Evolutionary conservation across 2,797 vertebrate genomes (phyloP).

Genomic region (Rhinophrynus dorsalis): DNA sequence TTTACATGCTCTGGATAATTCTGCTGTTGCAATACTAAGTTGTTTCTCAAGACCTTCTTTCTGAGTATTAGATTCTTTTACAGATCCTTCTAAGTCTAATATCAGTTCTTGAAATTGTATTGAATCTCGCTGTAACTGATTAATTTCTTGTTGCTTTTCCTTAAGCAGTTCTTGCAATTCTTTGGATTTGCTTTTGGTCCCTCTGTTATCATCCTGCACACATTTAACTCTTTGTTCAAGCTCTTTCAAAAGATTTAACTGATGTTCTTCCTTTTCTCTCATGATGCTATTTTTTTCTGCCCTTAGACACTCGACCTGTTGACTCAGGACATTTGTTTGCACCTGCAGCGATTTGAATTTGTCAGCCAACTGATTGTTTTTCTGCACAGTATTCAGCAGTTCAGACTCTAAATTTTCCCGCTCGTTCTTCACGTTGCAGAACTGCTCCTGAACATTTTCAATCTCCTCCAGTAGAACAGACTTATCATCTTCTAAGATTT

Average conservation of each 20-base stretch:
- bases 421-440: constrained; percentile 82
- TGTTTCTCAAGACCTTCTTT: constrained; percentile 67
- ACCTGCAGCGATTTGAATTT: constrained; percentile 64
- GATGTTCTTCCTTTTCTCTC: constrained; percentile 78
- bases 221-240: constrained; percentile 83
- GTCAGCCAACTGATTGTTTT: constrained; percentile 75
- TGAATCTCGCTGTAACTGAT: constrained; percentile 82
- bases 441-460: constrained; percentile 80
- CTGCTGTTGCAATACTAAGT: constrained; percentile 61
- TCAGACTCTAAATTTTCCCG: constrained; percentile 82
- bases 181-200: constrained; percentile 76
- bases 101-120: constrained; percentile 84
- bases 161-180: constrained; percentile 84
- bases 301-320: constrained; percentile 69
- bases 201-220: constrained; percentile 74
- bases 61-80: constrained; percentile 67
- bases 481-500: constrained; percentile 84
- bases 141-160: constrained; percentile 87
- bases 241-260: constrained; percentile 73
- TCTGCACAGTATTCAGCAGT: constrained; percentile 76
- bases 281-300: constrained; percentile 63
- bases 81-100: constrained; percentile 75
- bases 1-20: constrained; percentile 56
- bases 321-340: constrained; percentile 69
- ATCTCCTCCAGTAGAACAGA: constrained; percentile 84